Percentiles rank a stretch among this genome's conserved stretches.
Evolutionary conservation across 2,888 invertebrate genomes (phyloP).

Genomic region (Molorchus minor): DNA sequence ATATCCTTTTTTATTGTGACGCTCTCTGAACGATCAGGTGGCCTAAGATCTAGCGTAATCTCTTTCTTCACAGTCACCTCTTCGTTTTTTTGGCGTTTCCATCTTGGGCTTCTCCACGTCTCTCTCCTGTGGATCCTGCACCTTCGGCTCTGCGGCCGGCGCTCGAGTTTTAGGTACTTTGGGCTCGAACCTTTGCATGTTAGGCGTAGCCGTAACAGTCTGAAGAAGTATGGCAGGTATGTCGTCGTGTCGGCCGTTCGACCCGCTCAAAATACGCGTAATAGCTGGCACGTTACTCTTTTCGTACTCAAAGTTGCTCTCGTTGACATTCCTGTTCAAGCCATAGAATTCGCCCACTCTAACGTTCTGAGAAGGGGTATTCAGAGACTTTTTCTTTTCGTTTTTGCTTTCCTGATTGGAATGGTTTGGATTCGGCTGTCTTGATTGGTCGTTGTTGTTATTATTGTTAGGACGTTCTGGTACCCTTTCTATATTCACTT

Average conservation of each 20-base stretch:
- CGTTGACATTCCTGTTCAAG: conserved; percentile 54
- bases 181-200: conserved; percentile 49
- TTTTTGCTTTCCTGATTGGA: conserved; percentile 43
- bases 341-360: conserved; percentile 59
- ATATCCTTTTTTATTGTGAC: conserved; percentile 57
- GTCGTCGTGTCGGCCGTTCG: conserved; percentile 84
- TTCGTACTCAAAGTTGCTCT: conserved; percentile 61
- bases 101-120: conserved; percentile 33
- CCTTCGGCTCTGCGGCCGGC: conserved; percentile 50
- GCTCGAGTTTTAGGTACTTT: conserved; percentile 54
- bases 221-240: conserved; percentile 80
- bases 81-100: conserved; percentile 42
- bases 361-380: conserved; percentile 77
- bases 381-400: conserved; percentile 76
- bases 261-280: conserved; percentile 84
- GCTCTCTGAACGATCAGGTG: conserved; percentile 55
- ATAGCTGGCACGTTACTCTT: conserved; percentile 76
- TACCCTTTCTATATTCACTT: conserved; percentile 57
- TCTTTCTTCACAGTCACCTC: conserved; percentile 44
- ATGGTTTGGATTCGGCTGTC: conserved; percentile 31
- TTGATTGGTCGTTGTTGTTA: conserved; percentile 31
- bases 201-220: conserved; percentile 69
- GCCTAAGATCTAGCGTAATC: conserved; percentile 40
- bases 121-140: conserved; percentile 42
- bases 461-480: conserved; percentile 43